Evolutionary conservation across 2,797 vertebrate genomes (phyloP), one percentile per base, ranked within the genome.

Genomic region (Sternarchorhynchus goeldii): DNA sequence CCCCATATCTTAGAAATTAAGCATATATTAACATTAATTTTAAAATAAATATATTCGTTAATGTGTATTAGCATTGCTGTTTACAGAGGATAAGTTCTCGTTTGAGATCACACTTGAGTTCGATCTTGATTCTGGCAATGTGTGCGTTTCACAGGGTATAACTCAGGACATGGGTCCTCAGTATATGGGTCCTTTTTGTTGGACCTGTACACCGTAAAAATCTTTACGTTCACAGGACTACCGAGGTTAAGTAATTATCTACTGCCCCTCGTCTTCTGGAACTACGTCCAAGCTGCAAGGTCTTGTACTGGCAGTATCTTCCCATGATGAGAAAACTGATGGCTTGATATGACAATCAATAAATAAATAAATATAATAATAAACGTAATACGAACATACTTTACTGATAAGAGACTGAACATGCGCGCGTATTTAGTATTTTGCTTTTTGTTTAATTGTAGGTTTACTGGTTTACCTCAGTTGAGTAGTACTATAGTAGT

Each of bases 211-310:
- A 68, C 21, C 8, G 14, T 29, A 6, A 31, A 29, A 0, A 29
- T 81, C 64, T 58, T 17, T 77, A 58, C 75, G 17, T 32, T 12
- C 57, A 45, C 10, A 7, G 25, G 14, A 50, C 18, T 55, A 60
- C 32, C 31, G 18, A 20, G 14, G 25, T 6, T 66, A 66, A 31
- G 72, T 85, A 73, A 60, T 78, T n/a, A 59, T 87, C 84, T 89
- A 17, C 89, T 88, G 91, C 21, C 90, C 88, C 84, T 88, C 92
- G 88, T 1, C 18, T 45, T 57, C 55, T 67, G 0, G 34, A 41
- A 12, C 60, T 45, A 69, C 17, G 45, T 50, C 45, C n/a, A 67
- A 77, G 29, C 25, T 41, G 31, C 10, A 32, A 14, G 45, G 41
- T 65, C 31, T 41, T 17, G 31, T 21, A 41, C 41, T 45, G 56